Base-by-base conservation (phyloP, 2,888 invertebrate species). In the Hemaris fuciformis region DNA sequence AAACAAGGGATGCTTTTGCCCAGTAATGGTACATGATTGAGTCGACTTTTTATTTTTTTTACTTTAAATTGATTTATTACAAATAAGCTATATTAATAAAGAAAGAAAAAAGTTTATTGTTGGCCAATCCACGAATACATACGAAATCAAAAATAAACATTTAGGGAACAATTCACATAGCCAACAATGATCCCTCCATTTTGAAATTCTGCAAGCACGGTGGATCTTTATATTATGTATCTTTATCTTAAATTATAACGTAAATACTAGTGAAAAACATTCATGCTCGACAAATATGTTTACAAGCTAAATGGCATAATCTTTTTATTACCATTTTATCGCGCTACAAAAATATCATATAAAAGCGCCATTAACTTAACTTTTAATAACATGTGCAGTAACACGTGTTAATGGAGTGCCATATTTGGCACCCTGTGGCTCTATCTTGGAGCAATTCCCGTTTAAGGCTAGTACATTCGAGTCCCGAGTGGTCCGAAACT, bases 401-500 rank as follows among this genome's bases (percentile, higher is more conserved):
- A 66, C 13, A n/a, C 61, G 63, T 56, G 68, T 69, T 76, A 75
- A 77, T 74, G 63, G 68, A 69, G 67, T 72, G 73, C 71, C 74
- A 78, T 80, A 82, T 81, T 80, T 75, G 79, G 77, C 77, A 73
- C 70, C 70, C 71, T 66, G 70, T 67, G 61, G 66, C 69, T 74
- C 73, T 72, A 78, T 79, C 81, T 78, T 75, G 63, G 64, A 72
- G 72, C 68, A 72, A 71, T 73, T 75, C 73, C 66, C 69, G 64
- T 64, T 65, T 68, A 66, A 66, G 65, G 73, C 74, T 80, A 76
- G 78, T 76, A 80, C 76, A 77, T 83, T 81, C 76, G 75, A 80
- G 77, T 83, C 80, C 73, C 79, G 73, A 62, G 72, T 71, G 82
- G 72, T 76, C 73, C 72, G 76, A 80, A 88, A 88, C 84, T 89